Evolutionary conservation across 2,888 invertebrate species (phyloP), one percentile per base, ranked within the genome.

Genomic region (Agrenia bidenticulata): DNA sequence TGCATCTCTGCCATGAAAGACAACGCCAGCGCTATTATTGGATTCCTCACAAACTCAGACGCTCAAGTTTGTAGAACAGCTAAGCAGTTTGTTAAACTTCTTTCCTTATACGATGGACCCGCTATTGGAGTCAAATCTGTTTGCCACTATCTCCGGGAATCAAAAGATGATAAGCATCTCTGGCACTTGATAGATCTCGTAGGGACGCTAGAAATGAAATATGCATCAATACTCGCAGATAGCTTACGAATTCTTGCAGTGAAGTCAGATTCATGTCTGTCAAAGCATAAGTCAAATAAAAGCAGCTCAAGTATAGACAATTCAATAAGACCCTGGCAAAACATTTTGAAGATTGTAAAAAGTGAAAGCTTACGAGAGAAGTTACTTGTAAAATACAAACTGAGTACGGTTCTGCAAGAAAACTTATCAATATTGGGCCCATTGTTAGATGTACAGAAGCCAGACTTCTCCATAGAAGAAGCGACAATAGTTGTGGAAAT

Each of bases 131-230:
- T 70, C 1, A 49, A 70, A 5, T 72, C 73, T 11, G 55, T 70
- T n/a, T 69, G 67, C 19, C 67, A 72, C 49, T 73, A 70, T 23
- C 53, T 76, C 13, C 58, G 62, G 15, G 54, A 59, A 27, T 57
- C 74, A 0, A 62, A 55, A 9, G 63, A 66, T 55, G 74, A 74
- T 17, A 61, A 57, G 17, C 73, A 76, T 49, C 39, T 74, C 2
- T 76, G 75, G 75, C 64, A 67, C 19, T 45, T 76, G 27, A 53
- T 65, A 1, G 71, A 72, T 32, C 61, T 74, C 1, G 24, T 76
- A 1, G 66, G 66, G 15, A 60, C 65, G 9, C 49, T 76, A 9
- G 72, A 72, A 55, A 53, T 72, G 42, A 74, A 73, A 37, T 70
- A 73, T 55, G 63, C 72, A 7, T 63, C 58, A 5, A 54, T 76